Conservation (phyloP, 1,140 invertebrate species). For the Lepidostoma basale region DNA sequence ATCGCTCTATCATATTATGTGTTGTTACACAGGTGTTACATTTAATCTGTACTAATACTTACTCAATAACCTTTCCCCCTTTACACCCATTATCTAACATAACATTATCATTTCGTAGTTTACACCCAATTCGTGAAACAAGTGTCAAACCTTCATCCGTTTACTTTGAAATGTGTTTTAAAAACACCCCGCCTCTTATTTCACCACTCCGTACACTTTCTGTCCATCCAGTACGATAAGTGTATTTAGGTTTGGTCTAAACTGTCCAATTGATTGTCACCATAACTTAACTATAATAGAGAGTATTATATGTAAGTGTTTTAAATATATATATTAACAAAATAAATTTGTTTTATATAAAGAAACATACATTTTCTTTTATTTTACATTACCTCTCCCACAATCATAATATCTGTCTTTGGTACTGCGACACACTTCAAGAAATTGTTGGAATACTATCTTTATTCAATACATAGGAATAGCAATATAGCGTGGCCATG, state of each 20-base stretch:
- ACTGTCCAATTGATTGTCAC: slow-evolving; percentile 46
- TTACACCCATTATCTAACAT: slow-evolving; percentile 14
- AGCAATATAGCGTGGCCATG: too few relatives aligned
- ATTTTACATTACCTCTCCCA: too few relatives aligned
- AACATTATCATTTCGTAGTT: neutral
- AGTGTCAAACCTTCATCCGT: too few relatives aligned
- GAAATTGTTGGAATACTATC: too few relatives aligned
- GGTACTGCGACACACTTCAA: too few relatives aligned
- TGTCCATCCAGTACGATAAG: slow-evolving; percentile 46
- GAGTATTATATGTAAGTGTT: slow-evolving; percentile 47
- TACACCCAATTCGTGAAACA: neutral
- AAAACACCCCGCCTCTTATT: slow-evolving; percentile 7
- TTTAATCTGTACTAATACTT: slow-evolving; percentile 28
- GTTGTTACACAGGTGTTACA: slow-evolving; percentile 42
- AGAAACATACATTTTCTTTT: slow-evolving; percentile 26
- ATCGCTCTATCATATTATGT: slow-evolving; percentile 39
- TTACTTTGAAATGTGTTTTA: slow-evolving; percentile 6
- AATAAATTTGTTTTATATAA: slow-evolving; percentile 46
- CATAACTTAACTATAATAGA: slow-evolving; percentile 45
- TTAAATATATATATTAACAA: slow-evolving; percentile 46
- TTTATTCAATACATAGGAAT: too few relatives aligned
- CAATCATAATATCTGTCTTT: too few relatives aligned
- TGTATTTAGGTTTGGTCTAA: slow-evolving; percentile 46
- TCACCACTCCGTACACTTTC: slow-evolving; percentile 42
- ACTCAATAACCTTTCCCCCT: slow-evolving; percentile 19